A percentile compares a stretch with the other conserved stretches of the same genome.
Conservation (phyloP, 2,113 vertebrate species). For the Morone chrysops region DNA sequence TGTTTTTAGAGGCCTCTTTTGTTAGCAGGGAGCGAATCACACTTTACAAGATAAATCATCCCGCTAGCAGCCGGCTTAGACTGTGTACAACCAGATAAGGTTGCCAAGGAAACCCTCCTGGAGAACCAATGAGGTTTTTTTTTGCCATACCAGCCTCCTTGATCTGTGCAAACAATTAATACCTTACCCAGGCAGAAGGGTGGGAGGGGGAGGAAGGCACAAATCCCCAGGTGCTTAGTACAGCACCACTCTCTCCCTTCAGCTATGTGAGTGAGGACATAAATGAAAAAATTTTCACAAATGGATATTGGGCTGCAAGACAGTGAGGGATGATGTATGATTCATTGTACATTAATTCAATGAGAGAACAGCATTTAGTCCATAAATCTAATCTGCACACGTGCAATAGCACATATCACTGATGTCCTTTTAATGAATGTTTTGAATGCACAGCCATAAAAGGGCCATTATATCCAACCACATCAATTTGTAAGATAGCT, state of each 20-base stretch:
- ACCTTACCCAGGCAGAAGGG: constrained; percentile 65
- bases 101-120: constrained; percentile 84
- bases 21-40: constrained; percentile 70
- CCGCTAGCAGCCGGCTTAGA: constrained; percentile 73
- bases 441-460: constrained; percentile 69
- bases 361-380: constrained; percentile 62
- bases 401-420: constrained; percentile 40
- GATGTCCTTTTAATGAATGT: constrained; percentile 78
- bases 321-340: constrained; percentile 62
- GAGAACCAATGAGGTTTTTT: constrained; percentile 74
- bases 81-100: constrained; percentile 84
- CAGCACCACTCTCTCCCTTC: constrained; percentile 40
- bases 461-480: constrained; percentile 55
- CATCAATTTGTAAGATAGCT: constrained; percentile 47
- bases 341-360: constrained; percentile 68
- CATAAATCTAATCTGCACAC: constrained; percentile 65
- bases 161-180: constrained; percentile 84
- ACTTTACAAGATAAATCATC: constrained; percentile 79
- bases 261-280: constrained; percentile 56
- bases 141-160: constrained; percentile 52
- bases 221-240: constrained; percentile 77
- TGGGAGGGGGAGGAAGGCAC: constrained; percentile 50
- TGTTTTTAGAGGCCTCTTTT: constrained; percentile 77
- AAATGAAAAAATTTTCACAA: constrained; percentile 47
- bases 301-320: constrained; percentile 63